Evolutionary conservation across 2,888 invertebrate genomes (phyloP).

Genomic region (Pelosia muscerda): DNA sequence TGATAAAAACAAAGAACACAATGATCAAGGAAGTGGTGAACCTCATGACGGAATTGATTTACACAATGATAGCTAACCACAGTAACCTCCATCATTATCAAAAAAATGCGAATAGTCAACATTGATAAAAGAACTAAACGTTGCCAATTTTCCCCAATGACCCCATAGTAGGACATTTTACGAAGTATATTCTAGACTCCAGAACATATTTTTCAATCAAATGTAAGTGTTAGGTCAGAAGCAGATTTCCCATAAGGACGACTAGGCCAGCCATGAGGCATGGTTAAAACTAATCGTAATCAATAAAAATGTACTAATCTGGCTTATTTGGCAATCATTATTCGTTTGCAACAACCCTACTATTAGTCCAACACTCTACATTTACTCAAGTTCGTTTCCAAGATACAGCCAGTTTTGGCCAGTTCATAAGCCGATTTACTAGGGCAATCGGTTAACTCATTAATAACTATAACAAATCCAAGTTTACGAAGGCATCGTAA

Average conservation of each 20-base stretch:
- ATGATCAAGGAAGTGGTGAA: conserved; percentile 5
- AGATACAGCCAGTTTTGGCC: conserved; percentile 58
- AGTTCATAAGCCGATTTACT: conserved; percentile 72
- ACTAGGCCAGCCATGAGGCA: neutral
- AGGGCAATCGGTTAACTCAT: conserved; percentile 67
- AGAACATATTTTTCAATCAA: no score
- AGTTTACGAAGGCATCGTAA: conserved; percentile 59
- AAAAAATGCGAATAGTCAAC: neutral
- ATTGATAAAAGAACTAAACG: neutral
- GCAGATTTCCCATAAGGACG: neutral
- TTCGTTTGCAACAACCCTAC: neutral
- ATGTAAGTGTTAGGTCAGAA: no score
- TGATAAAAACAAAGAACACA: neutral
- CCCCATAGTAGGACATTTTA: neutral
- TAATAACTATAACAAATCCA: conserved; percentile 61
- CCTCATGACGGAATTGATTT: neutral
- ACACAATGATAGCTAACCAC: neutral
- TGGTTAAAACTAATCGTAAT: neutral
- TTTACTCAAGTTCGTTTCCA: conserved; percentile 49
- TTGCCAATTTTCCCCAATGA: no score
- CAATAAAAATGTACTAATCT: neutral
- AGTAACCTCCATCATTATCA: neutral
- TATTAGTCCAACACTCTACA: neutral
- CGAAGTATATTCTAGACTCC: no score
- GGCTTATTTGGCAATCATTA: neutral